phyloP scores from a whole-genome alignment of 2,797 vertebrate species.

The Sus cebifrons region DNA sequence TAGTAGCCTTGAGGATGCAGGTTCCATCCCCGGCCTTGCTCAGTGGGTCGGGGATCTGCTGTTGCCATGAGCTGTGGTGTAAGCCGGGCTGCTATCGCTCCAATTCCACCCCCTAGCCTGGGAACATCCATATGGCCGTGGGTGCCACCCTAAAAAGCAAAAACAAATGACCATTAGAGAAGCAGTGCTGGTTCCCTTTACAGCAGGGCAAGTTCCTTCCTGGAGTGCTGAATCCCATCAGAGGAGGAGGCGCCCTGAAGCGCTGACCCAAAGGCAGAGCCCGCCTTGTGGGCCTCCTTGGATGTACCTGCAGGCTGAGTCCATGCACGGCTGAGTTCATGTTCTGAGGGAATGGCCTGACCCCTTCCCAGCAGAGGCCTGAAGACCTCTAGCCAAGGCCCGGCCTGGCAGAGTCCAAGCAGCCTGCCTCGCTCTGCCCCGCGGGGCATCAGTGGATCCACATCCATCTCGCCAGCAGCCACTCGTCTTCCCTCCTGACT shows the following conservation, averaged over 20 bases:
- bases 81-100: too few relatives aligned
- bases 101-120: too few relatives aligned
- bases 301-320: not conserved
- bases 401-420: not conserved
- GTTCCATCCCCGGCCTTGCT: too few relatives aligned
- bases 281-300: not conserved
- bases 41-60: too few relatives aligned
- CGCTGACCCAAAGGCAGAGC: not conserved
- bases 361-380: too few relatives aligned
- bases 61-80: too few relatives aligned
- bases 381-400: not conserved
- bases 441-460: not conserved
- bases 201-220: not conserved
- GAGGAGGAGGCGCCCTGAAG: not conserved
- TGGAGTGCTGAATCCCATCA: accelerated
- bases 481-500: not conserved
- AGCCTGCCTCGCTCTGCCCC: not conserved
- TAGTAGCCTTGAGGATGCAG: too few relatives aligned
- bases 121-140: too few relatives aligned
- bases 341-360: not conserved
- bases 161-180: not conserved
- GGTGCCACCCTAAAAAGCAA: too few relatives aligned
- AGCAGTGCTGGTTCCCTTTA: too few relatives aligned
- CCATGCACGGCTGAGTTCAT: not conserved
- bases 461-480: accelerated